Base-by-base conservation (phyloP, 2,888 invertebrate species). In the Coenonympha arcania region DNA sequence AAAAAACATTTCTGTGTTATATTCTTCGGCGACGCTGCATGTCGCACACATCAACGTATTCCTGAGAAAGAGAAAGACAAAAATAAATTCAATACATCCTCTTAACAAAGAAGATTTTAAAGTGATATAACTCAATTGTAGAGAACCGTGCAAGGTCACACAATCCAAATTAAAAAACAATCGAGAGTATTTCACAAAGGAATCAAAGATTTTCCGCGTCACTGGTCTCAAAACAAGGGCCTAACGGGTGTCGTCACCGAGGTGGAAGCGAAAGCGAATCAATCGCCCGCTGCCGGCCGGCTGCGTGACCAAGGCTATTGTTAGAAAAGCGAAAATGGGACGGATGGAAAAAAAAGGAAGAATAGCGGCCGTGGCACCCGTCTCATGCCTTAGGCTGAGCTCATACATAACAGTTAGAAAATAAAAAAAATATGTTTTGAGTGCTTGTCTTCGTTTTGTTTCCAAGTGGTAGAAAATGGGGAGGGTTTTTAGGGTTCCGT, bases 241-340 rank as follows among this genome's bases (percentile, higher is more conserved):
- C 69, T 65, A 57, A 58, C 68, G 53, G 43, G 69, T 82, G 80
- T 80, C 77, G 82, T 77, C 83, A 84, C 64, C 68, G 63, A 69
- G n/a, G n/a, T n/a, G 76, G 79, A 80, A 79, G 77, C 82, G 85
- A 86, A 86, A 86, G 86, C 86, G 84, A 79, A 81, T 80, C 80
- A 78, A 82, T 83, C 71, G 79, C 63, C 59, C 59, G 69, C 70
- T 75, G 81, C 84, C 83, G 71, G 79, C 63, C 59, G 59, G 69
- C 70, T 75, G 81, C 84, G 84, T 84, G 82, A 83, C 80, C 76
- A 79, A 77, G 76, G 79, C 82, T 76, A 79, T 81, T 81, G 82
- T 85, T 80, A 71, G 73, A 74, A 78, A 83, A 83, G 75, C 72
- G 77, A 80, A 81, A 84, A 82, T 77, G 62, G 83, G 79, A 76